A percentile compares a stretch with the other conserved stretches of the same genome.
Evolutionary conservation across 2,888 invertebrate genomes (phyloP).

Genomic region (Catocala fraxini): DNA sequence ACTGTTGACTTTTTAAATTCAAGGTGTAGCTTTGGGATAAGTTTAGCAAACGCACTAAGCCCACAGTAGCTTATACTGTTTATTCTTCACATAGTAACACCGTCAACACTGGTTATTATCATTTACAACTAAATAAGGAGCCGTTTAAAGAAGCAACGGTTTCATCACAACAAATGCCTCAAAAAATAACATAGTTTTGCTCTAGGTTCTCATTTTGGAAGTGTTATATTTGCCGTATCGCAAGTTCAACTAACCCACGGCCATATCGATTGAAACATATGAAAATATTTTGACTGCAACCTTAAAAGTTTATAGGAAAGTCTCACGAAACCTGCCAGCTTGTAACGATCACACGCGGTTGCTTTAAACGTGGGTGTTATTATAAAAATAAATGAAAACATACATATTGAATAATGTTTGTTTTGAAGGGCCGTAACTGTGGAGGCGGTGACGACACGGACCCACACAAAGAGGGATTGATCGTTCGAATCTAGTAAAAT

Average conservation of each 20-base stretch:
- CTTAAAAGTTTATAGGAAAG: constrained; percentile 63
- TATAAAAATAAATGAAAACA: constrained; percentile 83
- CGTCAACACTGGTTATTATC: constrained; percentile 75
- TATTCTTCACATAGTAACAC: constrained; percentile 75
- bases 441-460: constrained; percentile 62
- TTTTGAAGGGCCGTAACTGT: constrained; percentile 80
- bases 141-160: constrained; percentile 57
- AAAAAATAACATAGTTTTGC: constrained; percentile 46
- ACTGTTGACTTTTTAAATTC: constrained; percentile 81
- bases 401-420: constrained; percentile 81
- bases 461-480: constrained; percentile 85
- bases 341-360: constrained; percentile 72
- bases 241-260: constrained; percentile 33
- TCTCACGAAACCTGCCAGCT: constrained; percentile 68
- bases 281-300: constrained; percentile 61
- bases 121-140: constrained; percentile 61
- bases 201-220: constrained; percentile 47
- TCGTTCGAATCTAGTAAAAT: constrained; percentile 75
- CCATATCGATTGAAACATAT: constrained; percentile 44
- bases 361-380: constrained; percentile 74
- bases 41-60: constrained; percentile 82
- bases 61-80: constrained; percentile 65
- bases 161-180: constrained; percentile 20
- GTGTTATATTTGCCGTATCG: constrained; percentile 60
- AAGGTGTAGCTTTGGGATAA: constrained; percentile 76